phyloP scores from a whole-genome alignment of 1,140 invertebrate genomes.

The Neelides sp. region DNA sequence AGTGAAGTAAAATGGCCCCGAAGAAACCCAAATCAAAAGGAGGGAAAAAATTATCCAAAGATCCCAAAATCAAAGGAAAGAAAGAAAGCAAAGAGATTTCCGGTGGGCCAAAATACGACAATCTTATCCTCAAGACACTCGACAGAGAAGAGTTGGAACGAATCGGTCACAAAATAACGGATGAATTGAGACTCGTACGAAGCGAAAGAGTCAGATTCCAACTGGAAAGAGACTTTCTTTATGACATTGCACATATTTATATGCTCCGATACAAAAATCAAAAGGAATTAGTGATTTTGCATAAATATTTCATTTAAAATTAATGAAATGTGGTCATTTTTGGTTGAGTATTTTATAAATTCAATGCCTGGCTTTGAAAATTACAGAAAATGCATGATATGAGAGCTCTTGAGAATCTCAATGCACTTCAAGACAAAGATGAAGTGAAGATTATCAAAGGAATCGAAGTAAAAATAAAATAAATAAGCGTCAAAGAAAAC shows the following conservation, averaged over 20 bases:
- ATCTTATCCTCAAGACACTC: too few species aligned
- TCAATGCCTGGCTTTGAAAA: background rate
- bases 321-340: background rate
- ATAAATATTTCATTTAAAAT: background rate
- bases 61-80: too few species aligned
- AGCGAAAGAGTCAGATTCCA: slow-evolving; percentile 10
- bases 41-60: too few species aligned
- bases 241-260: slow-evolving; percentile 7
- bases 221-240: slow-evolving; percentile 15
- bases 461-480: too few species aligned
- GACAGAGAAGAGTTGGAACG: slow-evolving; percentile 14
- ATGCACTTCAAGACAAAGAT: slow-evolving; percentile 7
- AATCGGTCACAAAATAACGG: slow-evolving; percentile 3
- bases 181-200: background rate
- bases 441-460: slow-evolving; percentile 9
- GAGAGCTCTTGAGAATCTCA: background rate
- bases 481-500: too few species aligned
- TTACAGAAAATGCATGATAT: background rate
- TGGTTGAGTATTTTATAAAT: background rate
- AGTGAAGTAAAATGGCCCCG: too few species aligned
- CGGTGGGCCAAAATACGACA: too few species aligned
- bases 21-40: too few species aligned
- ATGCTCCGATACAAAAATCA: slow-evolving; percentile 5
- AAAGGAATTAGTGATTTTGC: background rate
- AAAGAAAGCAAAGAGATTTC: too few species aligned